phyloP scores from a whole-genome alignment of 2,113 vertebrate genomes.

The Nestor notabilis region DNA sequence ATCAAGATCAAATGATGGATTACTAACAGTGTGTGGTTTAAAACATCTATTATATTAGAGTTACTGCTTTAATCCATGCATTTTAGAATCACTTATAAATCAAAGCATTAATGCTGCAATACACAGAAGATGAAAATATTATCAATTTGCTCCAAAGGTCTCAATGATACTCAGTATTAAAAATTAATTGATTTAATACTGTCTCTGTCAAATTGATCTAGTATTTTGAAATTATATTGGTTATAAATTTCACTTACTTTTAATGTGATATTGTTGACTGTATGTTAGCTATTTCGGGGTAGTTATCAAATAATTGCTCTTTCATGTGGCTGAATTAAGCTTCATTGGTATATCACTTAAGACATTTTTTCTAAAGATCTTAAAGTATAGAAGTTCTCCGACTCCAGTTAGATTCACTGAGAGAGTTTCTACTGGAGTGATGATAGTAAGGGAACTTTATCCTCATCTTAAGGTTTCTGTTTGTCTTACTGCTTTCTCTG shows the following conservation, averaged over 20 bases:
- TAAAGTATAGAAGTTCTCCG: background rate
- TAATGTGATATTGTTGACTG: background rate
- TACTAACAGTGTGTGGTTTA: background rate
- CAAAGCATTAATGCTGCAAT: conserved; percentile 30
- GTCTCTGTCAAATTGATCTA: conserved; percentile 1
- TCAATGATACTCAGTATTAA: conserved; percentile 53
- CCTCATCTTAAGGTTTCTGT: background rate
- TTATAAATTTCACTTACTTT: background rate
- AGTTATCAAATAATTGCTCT: background rate
- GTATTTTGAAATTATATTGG: background rate
- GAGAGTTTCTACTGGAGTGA: background rate
- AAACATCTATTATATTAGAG: conserved; percentile 7
- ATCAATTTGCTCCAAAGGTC: background rate
- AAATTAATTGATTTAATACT: conserved; percentile 3
- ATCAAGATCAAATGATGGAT: conserved; percentile 24
- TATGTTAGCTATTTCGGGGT: background rate
- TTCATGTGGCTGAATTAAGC: background rate
- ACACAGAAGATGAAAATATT: conserved; percentile 28
- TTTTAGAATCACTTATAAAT: conserved; percentile 47
- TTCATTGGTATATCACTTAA: background rate
- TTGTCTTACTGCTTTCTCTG: background rate
- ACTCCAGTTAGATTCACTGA: background rate
- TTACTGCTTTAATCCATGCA: background rate
- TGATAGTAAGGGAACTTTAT: background rate
- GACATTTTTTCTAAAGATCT: background rate